phyloP scores from a whole-genome alignment of 2,888 invertebrate genomes.

The Eupithecia pulchellata region DNA sequence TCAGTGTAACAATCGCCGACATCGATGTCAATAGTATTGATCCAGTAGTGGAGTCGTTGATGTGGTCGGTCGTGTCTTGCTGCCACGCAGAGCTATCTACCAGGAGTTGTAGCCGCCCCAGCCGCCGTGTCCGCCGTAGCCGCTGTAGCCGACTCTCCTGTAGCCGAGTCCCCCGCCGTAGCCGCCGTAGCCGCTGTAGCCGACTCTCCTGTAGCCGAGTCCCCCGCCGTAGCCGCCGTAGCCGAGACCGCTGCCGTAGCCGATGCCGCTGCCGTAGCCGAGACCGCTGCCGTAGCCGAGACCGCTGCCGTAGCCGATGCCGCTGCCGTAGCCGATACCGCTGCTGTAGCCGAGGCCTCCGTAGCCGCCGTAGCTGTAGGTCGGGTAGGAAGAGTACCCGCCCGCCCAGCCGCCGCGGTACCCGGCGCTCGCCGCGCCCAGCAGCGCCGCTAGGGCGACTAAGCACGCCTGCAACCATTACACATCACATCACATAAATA shows the following conservation, averaged over 20 bases:
- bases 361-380: constrained; percentile 32
- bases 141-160: constrained; percentile 22
- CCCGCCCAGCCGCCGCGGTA: constrained; percentile 49
- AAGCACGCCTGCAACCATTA: constrained; percentile 43
- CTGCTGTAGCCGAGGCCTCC: background rate
- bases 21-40: background rate
- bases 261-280: background rate
- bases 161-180: background rate
- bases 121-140: background rate
- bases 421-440: constrained; percentile 61
- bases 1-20: background rate
- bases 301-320: background rate
- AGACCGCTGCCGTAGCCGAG: background rate
- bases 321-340: background rate
- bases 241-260: constrained; percentile 1
- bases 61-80: background rate
- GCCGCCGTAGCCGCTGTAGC: constrained; percentile 9
- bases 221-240: background rate
- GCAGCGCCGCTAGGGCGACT: constrained; percentile 50
- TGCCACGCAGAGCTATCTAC: background rate
- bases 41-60: background rate
- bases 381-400: constrained; percentile 16
- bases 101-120: constrained; percentile 20
- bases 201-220: constrained; percentile 10
- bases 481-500: background rate